Evolutionary conservation across 2,113 vertebrate genomes (phyloP).

Genomic region (Prionailurus bengalensis): DNA sequence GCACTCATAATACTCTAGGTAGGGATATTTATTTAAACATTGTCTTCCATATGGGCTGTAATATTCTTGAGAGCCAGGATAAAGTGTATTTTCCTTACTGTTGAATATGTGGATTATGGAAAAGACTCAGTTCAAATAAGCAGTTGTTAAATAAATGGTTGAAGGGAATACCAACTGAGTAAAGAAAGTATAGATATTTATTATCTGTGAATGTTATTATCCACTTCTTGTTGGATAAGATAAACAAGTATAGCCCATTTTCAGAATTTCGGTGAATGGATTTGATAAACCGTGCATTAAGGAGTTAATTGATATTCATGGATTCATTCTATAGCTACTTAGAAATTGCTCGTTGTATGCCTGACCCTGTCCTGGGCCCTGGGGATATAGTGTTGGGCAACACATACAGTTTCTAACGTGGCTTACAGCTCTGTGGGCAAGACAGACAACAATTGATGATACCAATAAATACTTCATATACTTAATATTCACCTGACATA

Average conservation of each 20-base stretch:
- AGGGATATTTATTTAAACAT: not conserved
- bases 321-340: not conserved
- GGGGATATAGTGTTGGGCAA: accelerated
- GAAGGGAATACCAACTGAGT: not conserved
- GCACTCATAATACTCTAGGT: not conserved
- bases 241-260: not conserved
- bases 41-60: not conserved
- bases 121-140: not conserved
- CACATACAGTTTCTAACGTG: not conserved
- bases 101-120: not conserved
- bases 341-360: not conserved
- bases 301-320: not conserved
- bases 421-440: not conserved
- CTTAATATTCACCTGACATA: not conserved
- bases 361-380: not conserved
- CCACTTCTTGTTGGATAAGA: not conserved
- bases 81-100: not conserved
- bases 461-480: not conserved
- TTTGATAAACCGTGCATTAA: not conserved
- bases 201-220: not conserved
- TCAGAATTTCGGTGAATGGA: not conserved
- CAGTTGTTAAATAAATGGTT: not conserved
- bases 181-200: not conserved
- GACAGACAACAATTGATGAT: not conserved
- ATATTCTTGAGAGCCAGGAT: not conserved